Base-by-base conservation (phyloP, 2,113 vertebrate species). In the Gasterosteus aculeatus region DNA sequence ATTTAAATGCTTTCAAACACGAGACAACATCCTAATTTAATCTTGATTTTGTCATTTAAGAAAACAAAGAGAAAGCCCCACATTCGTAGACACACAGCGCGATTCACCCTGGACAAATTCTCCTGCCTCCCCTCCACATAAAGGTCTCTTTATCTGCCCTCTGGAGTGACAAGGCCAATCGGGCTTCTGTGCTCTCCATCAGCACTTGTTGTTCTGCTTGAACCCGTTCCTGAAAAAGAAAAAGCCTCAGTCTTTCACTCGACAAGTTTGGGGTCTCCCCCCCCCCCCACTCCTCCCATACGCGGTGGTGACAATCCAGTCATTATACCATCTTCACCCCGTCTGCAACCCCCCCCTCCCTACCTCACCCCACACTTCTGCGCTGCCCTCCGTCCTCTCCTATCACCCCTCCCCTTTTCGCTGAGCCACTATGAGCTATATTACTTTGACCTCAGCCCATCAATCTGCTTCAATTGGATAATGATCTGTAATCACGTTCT, bases 391-490 rank as follows among this genome's bases (percentile, higher is more conserved):
- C 64, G 69, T 84, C 88, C 81, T 77, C 47, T 59, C 78, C 84
- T 71, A 29, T 78, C 79, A 70, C 87, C 94, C 94, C 92, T 80
- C 85, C 88, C 71, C 71, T 78, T 77, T 29, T 93, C 77, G 73
- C 85, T 49, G 72, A 85, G 92, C 94, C 91, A 94, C 96, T 94
- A 95, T 95, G 95, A 95, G 95, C 94, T 94, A 95, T 97, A 98
- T 97, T 97, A 96, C 97, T 97, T 96, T 99, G 97, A 99, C 98
- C 97, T 95, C 93, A 84, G 94, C 95, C 96, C 97, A 99, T 99
- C 97, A 99, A 99, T 99, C 97, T 98, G 96, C 95, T 96, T 98
- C 97, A 98, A 99, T 97, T 98, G 97, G 97, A 98, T 98, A 98
- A 99, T 98, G 97, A 98, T 97, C 96, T 96, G 96, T 97, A 99